Conservation (phyloP, 1,140 invertebrate genomes). For the Coptotermes formosanus region DNA sequence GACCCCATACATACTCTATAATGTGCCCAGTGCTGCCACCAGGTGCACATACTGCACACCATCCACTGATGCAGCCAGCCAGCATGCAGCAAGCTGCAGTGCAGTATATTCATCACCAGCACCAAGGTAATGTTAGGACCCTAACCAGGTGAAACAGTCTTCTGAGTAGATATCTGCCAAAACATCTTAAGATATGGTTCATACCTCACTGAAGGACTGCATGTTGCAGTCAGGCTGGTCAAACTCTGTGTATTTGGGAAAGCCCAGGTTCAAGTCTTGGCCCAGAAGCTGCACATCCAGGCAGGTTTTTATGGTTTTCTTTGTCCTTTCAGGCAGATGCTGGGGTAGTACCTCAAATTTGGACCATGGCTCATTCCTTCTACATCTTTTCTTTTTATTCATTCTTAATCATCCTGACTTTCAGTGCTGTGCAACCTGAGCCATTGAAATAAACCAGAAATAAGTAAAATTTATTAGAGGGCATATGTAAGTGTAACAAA, state of each 20-base stretch:
- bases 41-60: conserved; percentile 29
- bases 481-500: too few species aligned
- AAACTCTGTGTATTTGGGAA: background rate
- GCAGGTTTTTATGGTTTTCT: background rate
- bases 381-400: too few species aligned
- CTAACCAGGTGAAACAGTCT: background rate
- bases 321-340: too few species aligned
- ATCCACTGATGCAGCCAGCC: conserved; percentile 24
- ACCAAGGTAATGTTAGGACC: conserved; percentile 10
- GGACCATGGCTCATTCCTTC: too few species aligned
- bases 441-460: too few species aligned
- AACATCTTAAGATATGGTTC: background rate
- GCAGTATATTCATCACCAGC: conserved; percentile 35
- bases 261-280: background rate
- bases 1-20: conserved; percentile 30
- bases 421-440: too few species aligned
- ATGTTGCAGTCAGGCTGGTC: background rate
- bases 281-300: background rate
- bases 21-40: conserved; percentile 33
- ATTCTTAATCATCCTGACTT: too few species aligned
- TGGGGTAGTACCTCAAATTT: too few species aligned
- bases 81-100: conserved; percentile 30
- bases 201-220: background rate
- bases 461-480: too few species aligned
- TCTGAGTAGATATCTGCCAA: background rate